A percentile compares a stretch with the other conserved stretches of the same genome.
Conservation (phyloP, 2,113 vertebrate genomes). For the Esox niger region DNA sequence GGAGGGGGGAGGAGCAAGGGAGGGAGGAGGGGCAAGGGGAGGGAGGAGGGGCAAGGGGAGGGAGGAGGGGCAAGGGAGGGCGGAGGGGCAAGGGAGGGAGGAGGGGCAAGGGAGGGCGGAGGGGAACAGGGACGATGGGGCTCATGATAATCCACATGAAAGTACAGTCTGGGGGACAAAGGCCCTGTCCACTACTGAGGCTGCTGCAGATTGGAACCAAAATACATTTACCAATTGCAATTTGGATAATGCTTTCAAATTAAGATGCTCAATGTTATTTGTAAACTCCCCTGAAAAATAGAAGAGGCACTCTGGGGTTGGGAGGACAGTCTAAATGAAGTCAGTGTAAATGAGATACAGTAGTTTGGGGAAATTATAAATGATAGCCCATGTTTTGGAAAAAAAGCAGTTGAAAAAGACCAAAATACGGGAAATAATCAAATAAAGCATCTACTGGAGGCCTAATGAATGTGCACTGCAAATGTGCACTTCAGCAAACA, state of each 20-base stretch:
- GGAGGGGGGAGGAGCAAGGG: no score
- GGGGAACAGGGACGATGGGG: slow-evolving; percentile 36
- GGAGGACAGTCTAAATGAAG: slow-evolving; percentile 62
- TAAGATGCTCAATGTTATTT: slow-evolving; percentile 63
- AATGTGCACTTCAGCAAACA: slow-evolving; percentile 73
- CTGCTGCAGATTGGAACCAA: slow-evolving; percentile 60
- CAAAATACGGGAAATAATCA: slow-evolving; percentile 69
- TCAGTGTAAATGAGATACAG: slow-evolving; percentile 47
- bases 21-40: no score
- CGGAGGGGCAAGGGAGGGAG: no score
- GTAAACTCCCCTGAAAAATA: slow-evolving; percentile 55
- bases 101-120: slow-evolving; percentile 26
- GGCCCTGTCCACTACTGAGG: slow-evolving; percentile 21
- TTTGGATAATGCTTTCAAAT: slow-evolving; percentile 69
- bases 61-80: slow-evolving; percentile 21
- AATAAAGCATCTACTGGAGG: slow-evolving; percentile 64
- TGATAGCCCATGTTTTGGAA: slow-evolving; percentile 59
- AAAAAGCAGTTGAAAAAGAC: slow-evolving; percentile 53
- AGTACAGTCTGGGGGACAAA: slow-evolving; percentile 43
- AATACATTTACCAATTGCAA: slow-evolving; percentile 64
- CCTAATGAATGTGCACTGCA: slow-evolving; percentile 64
- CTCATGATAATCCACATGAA: slow-evolving; percentile 71
- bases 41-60: slow-evolving; percentile 36
- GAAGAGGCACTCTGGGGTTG: slow-evolving; percentile 56
- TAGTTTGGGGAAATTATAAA: slow-evolving; percentile 69